A percentile compares a stretch with the other conserved stretches of the same genome.
Evolutionary conservation across 2,888 invertebrate genomes (phyloP).

Genomic region (Pasiphila rectangulata): DNA sequence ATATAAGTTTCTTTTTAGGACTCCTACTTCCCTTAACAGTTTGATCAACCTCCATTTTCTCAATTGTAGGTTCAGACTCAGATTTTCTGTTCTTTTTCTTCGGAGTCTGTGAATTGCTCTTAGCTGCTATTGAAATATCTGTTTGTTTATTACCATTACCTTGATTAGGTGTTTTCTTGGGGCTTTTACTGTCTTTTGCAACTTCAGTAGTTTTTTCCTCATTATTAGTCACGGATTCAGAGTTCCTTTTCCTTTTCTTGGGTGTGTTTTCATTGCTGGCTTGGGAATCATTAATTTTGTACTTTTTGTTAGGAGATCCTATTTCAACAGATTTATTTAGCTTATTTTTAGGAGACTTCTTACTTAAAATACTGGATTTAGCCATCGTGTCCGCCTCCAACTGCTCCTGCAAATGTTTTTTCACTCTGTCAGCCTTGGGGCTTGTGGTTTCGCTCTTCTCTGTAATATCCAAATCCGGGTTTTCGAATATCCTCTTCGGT

Average conservation of each 20-base stretch:
- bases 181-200: slow-evolving; percentile 25
- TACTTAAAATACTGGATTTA: slow-evolving; percentile 17
- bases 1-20: neutral
- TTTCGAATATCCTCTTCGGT: slow-evolving; percentile 72
- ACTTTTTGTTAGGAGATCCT: slow-evolving; percentile 22
- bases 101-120: neutral
- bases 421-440: slow-evolving; percentile 67
- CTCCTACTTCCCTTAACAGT: slow-evolving; percentile 7
- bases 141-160: slow-evolving; percentile 15
- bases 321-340: slow-evolving; percentile 26
- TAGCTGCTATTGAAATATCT: slow-evolving; percentile 6
- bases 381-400: slow-evolving; percentile 43
- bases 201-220: slow-evolving; percentile 7
- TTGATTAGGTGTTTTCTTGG: slow-evolving; percentile 34
- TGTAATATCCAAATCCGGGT: slow-evolving; percentile 57
- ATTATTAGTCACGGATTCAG: slow-evolving; percentile 18
- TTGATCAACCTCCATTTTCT: slow-evolving; percentile 3
- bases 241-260: slow-evolving; percentile 52
- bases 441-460: slow-evolving; percentile 52
- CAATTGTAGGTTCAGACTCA: neutral
- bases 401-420: slow-evolving; percentile 63
- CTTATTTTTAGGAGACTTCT: slow-evolving; percentile 32
- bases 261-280: slow-evolving; percentile 43
- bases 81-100: slow-evolving; percentile 1
- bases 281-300: slow-evolving; percentile 27